phyloP scores from a whole-genome alignment of 1,140 invertebrate species.

The Caerostris extrusa region DNA sequence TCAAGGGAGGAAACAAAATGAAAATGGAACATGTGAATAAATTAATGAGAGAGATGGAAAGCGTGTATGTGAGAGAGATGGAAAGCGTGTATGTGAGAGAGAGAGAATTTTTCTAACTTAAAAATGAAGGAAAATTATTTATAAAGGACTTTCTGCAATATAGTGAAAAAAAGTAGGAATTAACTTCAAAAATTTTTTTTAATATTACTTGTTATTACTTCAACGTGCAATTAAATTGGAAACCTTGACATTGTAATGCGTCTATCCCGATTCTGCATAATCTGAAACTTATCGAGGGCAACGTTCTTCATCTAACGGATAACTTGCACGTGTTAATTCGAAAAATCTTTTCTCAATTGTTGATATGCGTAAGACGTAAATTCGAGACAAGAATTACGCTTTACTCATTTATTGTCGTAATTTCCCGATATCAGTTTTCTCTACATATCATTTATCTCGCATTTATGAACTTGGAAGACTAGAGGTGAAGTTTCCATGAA shows the following conservation, averaged over 20 bases:
- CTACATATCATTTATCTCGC: not conserved
- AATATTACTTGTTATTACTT: too few species aligned
- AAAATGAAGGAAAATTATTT: too few species aligned
- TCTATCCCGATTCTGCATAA: not conserved
- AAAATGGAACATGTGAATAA: too few species aligned
- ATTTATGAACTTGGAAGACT: not conserved
- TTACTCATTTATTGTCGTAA: not conserved
- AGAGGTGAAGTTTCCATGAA: constrained; percentile 5
- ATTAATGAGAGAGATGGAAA: too few species aligned
- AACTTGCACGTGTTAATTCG: not conserved
- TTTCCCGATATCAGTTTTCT: not conserved
- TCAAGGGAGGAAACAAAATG: too few species aligned
- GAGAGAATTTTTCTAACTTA: too few species aligned
- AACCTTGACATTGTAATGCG: not conserved
- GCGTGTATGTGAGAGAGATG: too few species aligned
- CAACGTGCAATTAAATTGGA: too few species aligned
- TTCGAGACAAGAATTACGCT: not conserved
- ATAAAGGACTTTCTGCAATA: too few species aligned
- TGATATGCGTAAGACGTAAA: not conserved
- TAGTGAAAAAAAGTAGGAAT: too few species aligned
- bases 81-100: too few species aligned
- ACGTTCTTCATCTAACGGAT: not conserved
- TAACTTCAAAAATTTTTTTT: too few species aligned
- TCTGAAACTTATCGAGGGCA: not conserved
- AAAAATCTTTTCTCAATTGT: not conserved